Evolutionary conservation across 92 coral and sea anemone genomes (phyloP), one percentile per base, ranked within the genome.

Genomic region (Plumapathes pennacea): DNA sequence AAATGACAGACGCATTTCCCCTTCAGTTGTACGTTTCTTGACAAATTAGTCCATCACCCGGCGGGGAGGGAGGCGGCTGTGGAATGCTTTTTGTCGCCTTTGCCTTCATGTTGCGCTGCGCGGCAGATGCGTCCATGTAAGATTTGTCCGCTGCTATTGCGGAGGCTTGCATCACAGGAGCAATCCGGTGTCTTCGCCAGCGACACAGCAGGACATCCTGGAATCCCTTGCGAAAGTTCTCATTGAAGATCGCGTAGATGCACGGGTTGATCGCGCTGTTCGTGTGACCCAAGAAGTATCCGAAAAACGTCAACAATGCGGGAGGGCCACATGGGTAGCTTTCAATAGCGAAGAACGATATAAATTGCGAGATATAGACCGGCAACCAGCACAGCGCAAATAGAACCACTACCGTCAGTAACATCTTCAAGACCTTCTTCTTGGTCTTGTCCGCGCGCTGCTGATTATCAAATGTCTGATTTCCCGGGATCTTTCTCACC

Each of bases 381-480:
- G 90, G 96, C 0, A 88, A 72, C 96, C 96, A 88, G 32, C 96
- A 88, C 17, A 84, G 11, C 3, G 90, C 96, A 52, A 88, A 88
- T 29, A 88, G 53, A 15, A 64, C 38, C 13, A 88, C 90, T 2
- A 88, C 96, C 6, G 83, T 76, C 17, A 88, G 69, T 18, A 88
- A 26, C 90, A 88, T 88, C 29, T 63, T 77, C 0, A 88, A 64
- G 19, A 83, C 96, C 54, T 88, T 88, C 81, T 83, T 88, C 57
- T 69, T 88, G 38, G 86, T 77, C 37, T 42, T 77, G 5, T 83
- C 80, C 1, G 83, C 82, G 46, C 90, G 80, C 24, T 50, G 83
- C 21, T 88, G 83, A 46, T 88, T 88, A 37, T 52, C 70, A 15
- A 36, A 67, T 50, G 76, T 88, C 38, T 76, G 72, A 32, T 77